A percentile compares a stretch with the other conserved stretches of the same genome.
phyloP scores from a whole-genome alignment of 2,888 invertebrate genomes.

The Metallyticus violacea region DNA sequence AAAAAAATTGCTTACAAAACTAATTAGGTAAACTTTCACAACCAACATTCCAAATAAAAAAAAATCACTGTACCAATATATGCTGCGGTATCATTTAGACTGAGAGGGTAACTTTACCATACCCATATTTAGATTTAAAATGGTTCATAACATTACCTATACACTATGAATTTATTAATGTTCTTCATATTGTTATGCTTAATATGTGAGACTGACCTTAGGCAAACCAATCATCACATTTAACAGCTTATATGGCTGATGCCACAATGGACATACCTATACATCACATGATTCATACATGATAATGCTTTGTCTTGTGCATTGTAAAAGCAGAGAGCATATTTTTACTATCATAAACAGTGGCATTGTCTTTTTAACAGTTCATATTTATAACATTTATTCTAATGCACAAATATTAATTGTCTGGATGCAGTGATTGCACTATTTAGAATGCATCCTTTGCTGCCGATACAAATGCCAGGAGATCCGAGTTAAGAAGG shows the following conservation, averaged over 20 bases:
- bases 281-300: neutral
- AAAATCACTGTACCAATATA: constrained; percentile 26
- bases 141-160: neutral
- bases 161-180: constrained; percentile 17
- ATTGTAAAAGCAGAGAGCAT: neutral
- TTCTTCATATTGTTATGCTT: neutral
- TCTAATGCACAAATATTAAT: neutral
- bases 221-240: neutral
- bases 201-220: neutral
- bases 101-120: neutral
- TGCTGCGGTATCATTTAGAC: constrained; percentile 25
- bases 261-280: neutral
- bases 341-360: neutral
- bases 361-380: neutral
- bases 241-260: neutral
- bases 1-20: constrained; percentile 34
- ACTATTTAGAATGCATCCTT: constrained; percentile 32
- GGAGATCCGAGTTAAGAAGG: constrained; percentile 35
- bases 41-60: constrained; percentile 33
- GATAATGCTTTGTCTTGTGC: neutral
- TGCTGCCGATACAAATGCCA: constrained; percentile 35
- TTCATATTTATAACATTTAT: neutral
- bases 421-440: neutral
- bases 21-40: constrained; percentile 35
- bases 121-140: constrained; percentile 7